Evolutionary conservation across 2,797 vertebrate genomes (phyloP).

Genomic region (Lophura swinhoii): DNA sequence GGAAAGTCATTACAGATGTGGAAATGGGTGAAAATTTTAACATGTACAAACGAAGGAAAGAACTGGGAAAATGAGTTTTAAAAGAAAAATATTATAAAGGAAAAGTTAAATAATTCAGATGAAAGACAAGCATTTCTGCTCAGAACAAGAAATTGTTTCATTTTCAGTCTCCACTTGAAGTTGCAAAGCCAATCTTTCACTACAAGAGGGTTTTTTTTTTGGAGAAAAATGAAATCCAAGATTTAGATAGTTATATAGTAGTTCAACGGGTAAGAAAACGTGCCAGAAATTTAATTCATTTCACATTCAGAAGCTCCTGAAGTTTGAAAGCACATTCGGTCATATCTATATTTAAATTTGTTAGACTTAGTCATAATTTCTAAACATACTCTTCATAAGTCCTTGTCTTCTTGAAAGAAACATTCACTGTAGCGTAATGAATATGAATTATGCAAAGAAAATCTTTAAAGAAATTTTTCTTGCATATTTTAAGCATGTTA

Average conservation of each 20-base stretch:
- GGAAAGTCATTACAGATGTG: not conserved
- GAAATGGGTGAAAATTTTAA: not conserved
- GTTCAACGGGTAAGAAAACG: not conserved
- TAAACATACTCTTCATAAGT: slow-evolving; percentile 47
- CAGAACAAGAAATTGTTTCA: not conserved
- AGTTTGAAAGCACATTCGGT: slow-evolving; percentile 35
- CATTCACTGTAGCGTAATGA: slow-evolving; percentile 57
- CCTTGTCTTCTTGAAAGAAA: slow-evolving; percentile 48
- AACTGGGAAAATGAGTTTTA: not conserved
- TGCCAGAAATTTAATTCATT: slow-evolving; percentile 31
- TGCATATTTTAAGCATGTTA: slow-evolving; percentile 63
- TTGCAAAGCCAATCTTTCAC: slow-evolving; percentile 4
- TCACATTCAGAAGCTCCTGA: slow-evolving; percentile 29
- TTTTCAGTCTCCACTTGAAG: slow-evolving; percentile 30
- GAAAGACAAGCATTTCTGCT: not conserved
- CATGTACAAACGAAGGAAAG: not conserved
- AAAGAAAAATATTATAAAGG: not conserved
- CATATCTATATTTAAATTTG: slow-evolving; percentile 69
- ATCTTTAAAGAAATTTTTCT: slow-evolving; percentile 58
- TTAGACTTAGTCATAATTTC: slow-evolving; percentile 66
- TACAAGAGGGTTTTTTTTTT: not conserved
- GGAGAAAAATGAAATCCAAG: not conserved
- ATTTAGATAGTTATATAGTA: not conserved
- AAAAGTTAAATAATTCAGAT: not conserved
- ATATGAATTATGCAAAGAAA: slow-evolving; percentile 57